phyloP scores from a whole-genome alignment of 1,140 invertebrate genomes.

The Pogonomyrmex californicus region DNA sequence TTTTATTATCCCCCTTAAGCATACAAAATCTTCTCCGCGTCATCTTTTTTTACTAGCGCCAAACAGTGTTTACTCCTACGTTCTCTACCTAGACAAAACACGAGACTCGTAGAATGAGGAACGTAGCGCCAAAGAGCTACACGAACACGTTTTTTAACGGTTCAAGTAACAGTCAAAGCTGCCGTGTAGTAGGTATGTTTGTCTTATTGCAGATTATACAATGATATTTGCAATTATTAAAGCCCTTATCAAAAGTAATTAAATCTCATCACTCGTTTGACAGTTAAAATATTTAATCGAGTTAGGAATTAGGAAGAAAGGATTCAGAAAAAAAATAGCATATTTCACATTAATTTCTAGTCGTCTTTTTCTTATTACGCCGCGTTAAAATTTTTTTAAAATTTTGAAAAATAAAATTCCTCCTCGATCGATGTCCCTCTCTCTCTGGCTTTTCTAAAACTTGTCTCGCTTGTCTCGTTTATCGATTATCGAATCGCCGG shows the following conservation, averaged over 20 bases:
- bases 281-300: too few species aligned
- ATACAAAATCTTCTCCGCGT: not conserved
- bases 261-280: not conserved
- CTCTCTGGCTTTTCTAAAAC: not conserved
- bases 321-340: not conserved
- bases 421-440: too few species aligned
- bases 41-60: not conserved
- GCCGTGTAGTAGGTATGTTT: not conserved
- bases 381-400: not conserved
- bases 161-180: not conserved
- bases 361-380: not conserved
- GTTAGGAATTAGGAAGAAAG: too few species aligned
- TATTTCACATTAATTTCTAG: not conserved
- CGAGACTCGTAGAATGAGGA: not conserved
- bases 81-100: not conserved
- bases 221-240: not conserved
- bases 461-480: not conserved
- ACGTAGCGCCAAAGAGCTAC: too few species aligned
- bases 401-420: not conserved
- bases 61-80: not conserved
- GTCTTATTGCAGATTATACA: not conserved
- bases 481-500: slow-evolving; percentile 4
- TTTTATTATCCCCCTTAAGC: slow-evolving; percentile 8
- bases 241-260: not conserved
- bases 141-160: not conserved